These are phyloP conservation scores for Hippolais icterina DNA, from an alignment of 2,113 vertebrate genomes.

Conservation along the genomic window DNA sequence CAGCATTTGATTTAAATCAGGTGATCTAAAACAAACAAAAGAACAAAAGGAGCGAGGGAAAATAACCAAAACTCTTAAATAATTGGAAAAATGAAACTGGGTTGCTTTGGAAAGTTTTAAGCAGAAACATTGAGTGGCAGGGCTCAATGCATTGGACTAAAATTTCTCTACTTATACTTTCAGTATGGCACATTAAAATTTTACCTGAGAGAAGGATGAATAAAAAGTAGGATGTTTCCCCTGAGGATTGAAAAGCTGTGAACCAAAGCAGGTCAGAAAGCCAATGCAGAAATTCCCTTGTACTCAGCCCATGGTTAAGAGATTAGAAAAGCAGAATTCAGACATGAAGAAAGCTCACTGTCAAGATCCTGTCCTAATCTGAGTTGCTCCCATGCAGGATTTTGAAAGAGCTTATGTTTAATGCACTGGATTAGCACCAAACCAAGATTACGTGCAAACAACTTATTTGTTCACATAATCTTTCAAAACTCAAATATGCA, in stretches of 20 bases:
- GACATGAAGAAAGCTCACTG: neutral
- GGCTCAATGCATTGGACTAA: neutral
- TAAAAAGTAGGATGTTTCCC: neutral
- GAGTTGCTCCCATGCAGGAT: neutral
- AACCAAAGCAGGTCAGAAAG: neutral
- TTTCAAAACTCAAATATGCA: neutral
- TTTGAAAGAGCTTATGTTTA: neutral
- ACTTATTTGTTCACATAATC: neutral
- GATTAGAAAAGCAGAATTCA: neutral
- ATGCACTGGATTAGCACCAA: neutral
- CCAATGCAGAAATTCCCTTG: neutral
- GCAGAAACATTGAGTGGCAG: neutral
- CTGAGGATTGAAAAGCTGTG: neutral
- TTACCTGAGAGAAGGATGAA: neutral
- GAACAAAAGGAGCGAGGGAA: accelerated
- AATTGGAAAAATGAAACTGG: neutral
- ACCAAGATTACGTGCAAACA: neutral
- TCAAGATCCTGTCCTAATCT: neutral
- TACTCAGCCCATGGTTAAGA: neutral
- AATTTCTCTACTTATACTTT: neutral
- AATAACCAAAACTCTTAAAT: neutral
- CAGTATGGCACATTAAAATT: neutral
- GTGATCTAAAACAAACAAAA: accelerated
- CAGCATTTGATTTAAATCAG: neutral
- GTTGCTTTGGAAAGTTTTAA: neutral